Conservation (phyloP, 2,797 vertebrate genomes). For the Cottoperca gobio region DNA sequence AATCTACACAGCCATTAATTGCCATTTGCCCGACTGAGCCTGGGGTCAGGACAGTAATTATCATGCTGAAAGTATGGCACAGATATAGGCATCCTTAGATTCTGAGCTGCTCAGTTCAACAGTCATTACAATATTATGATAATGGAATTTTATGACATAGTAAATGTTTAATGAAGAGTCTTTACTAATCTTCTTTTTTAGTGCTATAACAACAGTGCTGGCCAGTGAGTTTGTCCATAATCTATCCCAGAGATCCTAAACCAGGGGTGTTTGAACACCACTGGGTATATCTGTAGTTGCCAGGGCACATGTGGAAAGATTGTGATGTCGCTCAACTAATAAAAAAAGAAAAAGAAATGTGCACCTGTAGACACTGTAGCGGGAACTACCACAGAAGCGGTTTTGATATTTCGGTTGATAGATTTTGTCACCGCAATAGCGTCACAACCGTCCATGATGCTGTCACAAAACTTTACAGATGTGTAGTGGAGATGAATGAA, state of each 20-base stretch:
- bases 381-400: no score
- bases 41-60: constrained; percentile 63
- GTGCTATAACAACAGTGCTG: background rate
- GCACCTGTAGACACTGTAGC: no score
- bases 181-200: constrained; percentile 31
- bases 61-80: constrained; percentile 63
- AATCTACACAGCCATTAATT: constrained; percentile 85
- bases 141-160: constrained; percentile 57
- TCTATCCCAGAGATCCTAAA: background rate
- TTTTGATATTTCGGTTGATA: no score
- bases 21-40: constrained; percentile 77
- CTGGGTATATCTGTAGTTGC: background rate
- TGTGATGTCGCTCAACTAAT: background rate
- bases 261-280: background rate
- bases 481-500: no score
- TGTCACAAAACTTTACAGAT: no score
- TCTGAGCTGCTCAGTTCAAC: constrained; percentile 37
- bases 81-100: constrained; percentile 48
- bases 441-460: no score
- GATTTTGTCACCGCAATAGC: no score
- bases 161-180: constrained; percentile 58
- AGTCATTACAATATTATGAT: constrained; percentile 60
- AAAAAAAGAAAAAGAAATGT: background rate
- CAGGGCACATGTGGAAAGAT: background rate
- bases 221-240: background rate